Evolutionary conservation across 2,113 vertebrate genomes (phyloP).

Genomic region (Heptranchias perlo): DNA sequence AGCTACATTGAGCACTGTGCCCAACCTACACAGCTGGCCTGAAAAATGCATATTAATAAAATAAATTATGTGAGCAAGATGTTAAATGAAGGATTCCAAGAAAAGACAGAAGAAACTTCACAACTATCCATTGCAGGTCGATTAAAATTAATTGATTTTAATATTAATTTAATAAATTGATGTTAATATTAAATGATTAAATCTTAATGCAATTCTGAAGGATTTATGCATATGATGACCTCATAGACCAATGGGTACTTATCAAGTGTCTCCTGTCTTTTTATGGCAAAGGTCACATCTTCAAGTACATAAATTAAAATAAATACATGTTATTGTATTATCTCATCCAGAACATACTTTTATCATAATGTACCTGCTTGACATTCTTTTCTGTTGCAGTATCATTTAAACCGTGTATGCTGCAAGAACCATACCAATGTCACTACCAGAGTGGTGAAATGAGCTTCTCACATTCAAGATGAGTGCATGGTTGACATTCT

Average conservation of each 20-base stretch:
- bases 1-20: neutral
- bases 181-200: neutral
- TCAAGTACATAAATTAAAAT: neutral
- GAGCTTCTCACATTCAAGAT: neutral
- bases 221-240: neutral
- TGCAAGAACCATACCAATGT: neutral
- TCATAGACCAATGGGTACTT: neutral
- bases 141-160: neutral
- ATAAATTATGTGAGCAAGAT: neutral
- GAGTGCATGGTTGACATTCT: neutral
- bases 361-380: neutral
- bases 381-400: neutral
- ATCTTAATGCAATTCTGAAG: neutral
- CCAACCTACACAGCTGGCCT: neutral
- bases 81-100: neutral
- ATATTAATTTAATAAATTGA: neutral
- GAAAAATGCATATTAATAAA: neutral
- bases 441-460: neutral
- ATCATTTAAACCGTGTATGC: neutral
- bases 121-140: neutral
- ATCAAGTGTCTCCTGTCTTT: neutral
- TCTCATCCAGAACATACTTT: neutral
- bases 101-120: neutral
- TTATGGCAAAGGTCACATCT: neutral
- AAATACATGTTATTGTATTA: neutral